Evolutionary conservation across 1,140 invertebrate species (phyloP), one percentile per base, ranked within the genome.

Genomic region (Plutomurus gul): DNA sequence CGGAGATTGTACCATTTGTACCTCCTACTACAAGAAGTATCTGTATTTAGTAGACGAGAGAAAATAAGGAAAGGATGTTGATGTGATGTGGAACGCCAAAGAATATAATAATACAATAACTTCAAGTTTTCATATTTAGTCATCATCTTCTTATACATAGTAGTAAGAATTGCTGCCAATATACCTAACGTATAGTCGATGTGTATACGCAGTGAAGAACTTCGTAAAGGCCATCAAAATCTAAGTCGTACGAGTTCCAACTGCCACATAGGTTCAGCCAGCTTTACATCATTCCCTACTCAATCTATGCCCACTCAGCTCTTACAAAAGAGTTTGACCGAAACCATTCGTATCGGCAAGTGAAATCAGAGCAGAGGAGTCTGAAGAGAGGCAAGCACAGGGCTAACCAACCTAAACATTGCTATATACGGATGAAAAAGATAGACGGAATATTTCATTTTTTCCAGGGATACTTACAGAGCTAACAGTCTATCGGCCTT

Each of bases 91-190:
- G 16, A 16, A 65, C 56, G 56, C 56, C 56, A 60, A 30, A 30
- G 25, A 60, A 60, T 65, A 65, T 65, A 11, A 65, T 65, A 65
- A 65, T 65, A 36, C 56, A 36, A 65, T 65, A 65, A 65, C 11
- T 65, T n/a, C 30, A 65, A 65, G 56, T 65, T 65, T n/a, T 22
- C 51, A n/a, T 60, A 25, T 60, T 60, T 16, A 36, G 27, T 27
- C 27, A 60, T 60, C 51, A 16, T 36, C 51, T 33, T 13, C 11
- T 30, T 60, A 49, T 49, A n/a, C n/a, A n/a, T 49, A 16, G 51
- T n/a, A 27, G 11, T 22, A 27, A n/a, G n/a, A 49, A 16, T 30
- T 33, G 30, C 25, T 33, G n/a, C n/a, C n/a, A n/a, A n/a, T n/a
- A n/a, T n/a, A n/a, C n/a, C n/a, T n/a, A n/a, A n/a, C n/a, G n/a